A percentile compares a stretch with the other conserved stretches of the same genome.
Conservation (phyloP, 2,888 invertebrate species). For the Cryptosula pallasiana region DNA sequence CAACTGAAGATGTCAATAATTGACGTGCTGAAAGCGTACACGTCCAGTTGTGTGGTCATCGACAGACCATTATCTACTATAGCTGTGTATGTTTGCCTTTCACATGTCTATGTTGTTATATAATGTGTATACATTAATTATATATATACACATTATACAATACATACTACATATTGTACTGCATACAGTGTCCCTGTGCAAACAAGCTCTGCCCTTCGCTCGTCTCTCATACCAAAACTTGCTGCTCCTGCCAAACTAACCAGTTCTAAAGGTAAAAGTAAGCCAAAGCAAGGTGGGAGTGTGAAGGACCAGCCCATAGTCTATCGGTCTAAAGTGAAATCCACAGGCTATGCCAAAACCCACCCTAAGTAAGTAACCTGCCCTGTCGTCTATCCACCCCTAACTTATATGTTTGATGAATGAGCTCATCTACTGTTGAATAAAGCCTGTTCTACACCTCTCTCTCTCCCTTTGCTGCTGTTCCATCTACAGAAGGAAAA, state of each 20-base stretch:
- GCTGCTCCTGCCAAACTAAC: not conserved
- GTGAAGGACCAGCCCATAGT: conserved; percentile 42
- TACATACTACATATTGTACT: no score
- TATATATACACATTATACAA: no score
- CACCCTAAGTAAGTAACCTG: not conserved
- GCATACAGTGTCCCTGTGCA: not conserved
- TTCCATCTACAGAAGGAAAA: not conserved
- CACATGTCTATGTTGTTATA: no score
- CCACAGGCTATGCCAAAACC: conserved; percentile 41
- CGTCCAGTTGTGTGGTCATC: not conserved
- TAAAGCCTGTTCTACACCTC: no score
- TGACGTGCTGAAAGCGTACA: not conserved
- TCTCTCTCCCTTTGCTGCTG: no score
- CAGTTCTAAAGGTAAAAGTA: not conserved
- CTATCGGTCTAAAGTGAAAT: conserved; percentile 43
- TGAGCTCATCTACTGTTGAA: no score
- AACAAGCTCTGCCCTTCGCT: not conserved
- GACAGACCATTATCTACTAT: not conserved
- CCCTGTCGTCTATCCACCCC: no score
- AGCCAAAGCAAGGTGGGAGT: conserved; percentile 27
- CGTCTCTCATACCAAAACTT: not conserved
- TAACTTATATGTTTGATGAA: no score
- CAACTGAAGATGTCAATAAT: not conserved
- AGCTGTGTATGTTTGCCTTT: not conserved
- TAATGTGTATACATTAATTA: no score